Conservation (phyloP, 2,113 vertebrate genomes). For the Hirundichthys speculiger region DNA sequence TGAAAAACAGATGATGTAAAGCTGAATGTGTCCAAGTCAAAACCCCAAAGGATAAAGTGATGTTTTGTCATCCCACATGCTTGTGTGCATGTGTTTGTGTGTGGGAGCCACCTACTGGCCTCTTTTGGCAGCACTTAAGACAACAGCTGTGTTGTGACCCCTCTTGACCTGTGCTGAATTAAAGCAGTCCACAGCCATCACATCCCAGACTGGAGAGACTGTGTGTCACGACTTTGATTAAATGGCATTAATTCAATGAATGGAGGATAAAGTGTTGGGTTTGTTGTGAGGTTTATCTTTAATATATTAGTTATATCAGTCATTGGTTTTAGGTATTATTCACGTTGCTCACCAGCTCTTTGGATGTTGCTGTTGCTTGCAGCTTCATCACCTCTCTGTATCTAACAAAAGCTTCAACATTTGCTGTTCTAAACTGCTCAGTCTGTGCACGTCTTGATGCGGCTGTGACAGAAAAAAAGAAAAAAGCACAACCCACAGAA, state of each 20-base stretch:
- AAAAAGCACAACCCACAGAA: neutral
- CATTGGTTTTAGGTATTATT: constrained; percentile 6
- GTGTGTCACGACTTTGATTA: constrained; percentile 1
- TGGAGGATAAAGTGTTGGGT: constrained; percentile 5
- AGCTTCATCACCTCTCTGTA: neutral
- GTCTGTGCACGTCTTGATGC: neutral
- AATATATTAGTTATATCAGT: neutral
- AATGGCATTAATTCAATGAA: constrained; percentile 25
- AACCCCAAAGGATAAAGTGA: constrained; percentile 1
- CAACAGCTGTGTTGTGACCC: constrained; percentile 64
- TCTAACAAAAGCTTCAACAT: neutral
- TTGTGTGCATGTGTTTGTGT: neutral
- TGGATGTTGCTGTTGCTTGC: neutral
- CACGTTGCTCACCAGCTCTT: neutral
- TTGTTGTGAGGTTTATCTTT: neutral
- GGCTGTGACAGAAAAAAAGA: constrained; percentile 6
- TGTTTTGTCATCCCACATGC: constrained; percentile 3
- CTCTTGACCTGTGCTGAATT: constrained; percentile 21
- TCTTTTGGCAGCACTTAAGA: constrained; percentile 34
- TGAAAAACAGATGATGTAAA: neutral
- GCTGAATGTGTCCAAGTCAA: constrained; percentile 3
- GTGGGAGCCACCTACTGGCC: constrained; percentile 69
- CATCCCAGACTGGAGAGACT: constrained; percentile 19
- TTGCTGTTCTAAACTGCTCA: neutral
- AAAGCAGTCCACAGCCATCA: constrained; percentile 40